Conservation (phyloP, 2,888 invertebrate genomes). For the Ecliptopera silaceata region DNA sequence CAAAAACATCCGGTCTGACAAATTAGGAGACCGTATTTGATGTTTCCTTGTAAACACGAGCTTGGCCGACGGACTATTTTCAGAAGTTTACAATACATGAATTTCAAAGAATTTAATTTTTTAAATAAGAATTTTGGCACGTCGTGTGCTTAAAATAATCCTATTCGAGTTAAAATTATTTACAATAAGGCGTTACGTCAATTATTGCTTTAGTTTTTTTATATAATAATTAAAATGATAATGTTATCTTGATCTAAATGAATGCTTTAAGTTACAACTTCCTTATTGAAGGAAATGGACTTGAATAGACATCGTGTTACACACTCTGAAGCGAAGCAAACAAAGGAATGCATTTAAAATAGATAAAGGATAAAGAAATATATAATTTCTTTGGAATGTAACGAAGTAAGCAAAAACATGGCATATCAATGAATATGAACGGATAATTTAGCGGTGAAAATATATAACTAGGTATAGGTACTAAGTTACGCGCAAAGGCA, state of each 20-base stretch:
- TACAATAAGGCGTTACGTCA: conserved; percentile 67
- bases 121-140: conserved; percentile 63
- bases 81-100: background rate
- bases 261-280: conserved; percentile 17
- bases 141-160: conserved; percentile 63
- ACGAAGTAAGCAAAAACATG: conserved; percentile 58
- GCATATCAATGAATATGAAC: conserved; percentile 34
- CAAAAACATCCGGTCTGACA: background rate
- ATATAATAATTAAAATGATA: conserved; percentile 38
- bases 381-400: conserved; percentile 75
- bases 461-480: conserved; percentile 54
- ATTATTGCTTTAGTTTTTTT: conserved; percentile 68
- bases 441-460: conserved; percentile 44
- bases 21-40: background rate
- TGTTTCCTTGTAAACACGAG: conserved; percentile 1
- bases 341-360: conserved; percentile 69
- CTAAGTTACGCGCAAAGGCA: conserved; percentile 70
- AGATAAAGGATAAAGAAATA: conserved; percentile 61
- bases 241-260: conserved; percentile 23
- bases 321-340: conserved; percentile 60
- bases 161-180: conserved; percentile 50
- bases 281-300: conserved; percentile 23
- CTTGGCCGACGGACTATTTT: conserved; percentile 6
- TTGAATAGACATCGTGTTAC: conserved; percentile 49
- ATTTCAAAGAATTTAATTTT: conserved; percentile 2